Conservation (phyloP, 2,113 vertebrate species). For the Platichthys flesus region DNA sequence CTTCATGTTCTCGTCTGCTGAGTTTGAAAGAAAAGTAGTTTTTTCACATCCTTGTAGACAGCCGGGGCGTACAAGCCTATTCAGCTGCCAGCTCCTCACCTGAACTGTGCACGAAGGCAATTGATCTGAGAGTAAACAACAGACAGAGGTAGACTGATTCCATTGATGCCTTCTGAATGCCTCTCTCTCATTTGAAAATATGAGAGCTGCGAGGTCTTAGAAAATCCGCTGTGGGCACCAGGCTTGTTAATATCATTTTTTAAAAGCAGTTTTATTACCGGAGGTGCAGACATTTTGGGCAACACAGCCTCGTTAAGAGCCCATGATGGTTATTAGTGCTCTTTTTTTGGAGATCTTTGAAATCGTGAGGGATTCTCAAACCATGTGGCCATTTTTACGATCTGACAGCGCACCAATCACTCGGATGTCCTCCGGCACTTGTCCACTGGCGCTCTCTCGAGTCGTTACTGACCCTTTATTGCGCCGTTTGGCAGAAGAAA, state of each 20-base stretch:
- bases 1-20: conserved; percentile 34
- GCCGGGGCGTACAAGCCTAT: conserved; percentile 22
- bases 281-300: conserved; percentile 38
- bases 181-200: conserved; percentile 25
- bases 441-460: conserved; percentile 47
- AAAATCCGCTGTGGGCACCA: conserved; percentile 12
- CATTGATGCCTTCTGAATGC: conserved; percentile 3
- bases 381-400: conserved; percentile 60
- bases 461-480: conserved; percentile 67
- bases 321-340: conserved; percentile 55
- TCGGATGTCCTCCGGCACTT: conserved; percentile 59
- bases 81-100: conserved; percentile 44
- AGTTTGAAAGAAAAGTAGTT: conserved; percentile 35
- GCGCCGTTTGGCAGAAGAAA: conserved; percentile 56
- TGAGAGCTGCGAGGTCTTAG: conserved; percentile 27
- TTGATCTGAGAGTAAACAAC: conserved; percentile 24
- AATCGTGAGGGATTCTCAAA: conserved; percentile 41
- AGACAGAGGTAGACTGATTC: conserved; percentile 1
- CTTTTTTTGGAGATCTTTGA: conserved; percentile 45
- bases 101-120: conserved; percentile 25
- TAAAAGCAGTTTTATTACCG: conserved; percentile 52
- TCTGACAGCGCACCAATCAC: conserved; percentile 63
- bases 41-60: conserved; percentile 25
- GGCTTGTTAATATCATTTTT: conserved; percentile 42
- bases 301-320: conserved; percentile 40